Evolutionary conservation across 2,797 vertebrate species (phyloP).

Genomic region (Chiloscyllium punctatum): DNA sequence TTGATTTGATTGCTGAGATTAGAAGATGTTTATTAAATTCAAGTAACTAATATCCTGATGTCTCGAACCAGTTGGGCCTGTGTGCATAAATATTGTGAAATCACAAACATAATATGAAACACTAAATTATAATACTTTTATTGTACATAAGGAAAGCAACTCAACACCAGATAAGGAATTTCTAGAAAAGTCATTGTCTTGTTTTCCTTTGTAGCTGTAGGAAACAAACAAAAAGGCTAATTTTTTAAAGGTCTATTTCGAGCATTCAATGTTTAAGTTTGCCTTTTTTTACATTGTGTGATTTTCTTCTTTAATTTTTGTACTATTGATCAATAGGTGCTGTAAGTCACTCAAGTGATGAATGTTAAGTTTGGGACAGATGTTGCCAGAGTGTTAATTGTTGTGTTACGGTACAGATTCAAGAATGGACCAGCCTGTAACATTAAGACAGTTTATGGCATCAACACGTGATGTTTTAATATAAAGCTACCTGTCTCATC

Average conservation of each 20-base stretch:
- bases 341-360: not conserved
- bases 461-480: too few relatives aligned
- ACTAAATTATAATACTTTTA: not conserved
- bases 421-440: too few relatives aligned
- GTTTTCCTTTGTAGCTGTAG: not conserved
- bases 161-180: not conserved
- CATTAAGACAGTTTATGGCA: too few relatives aligned
- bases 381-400: not conserved
- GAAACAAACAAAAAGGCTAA: not conserved
- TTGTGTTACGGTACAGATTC: not conserved
- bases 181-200: not conserved
- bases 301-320: not conserved
- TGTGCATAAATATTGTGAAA: not conserved
- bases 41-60: not conserved
- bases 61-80: not conserved
- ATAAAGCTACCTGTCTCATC: too few relatives aligned
- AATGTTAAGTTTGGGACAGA: not conserved
- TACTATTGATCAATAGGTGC: not conserved
- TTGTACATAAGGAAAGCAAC: not conserved
- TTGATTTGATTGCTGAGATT: not conserved
- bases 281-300: not conserved
- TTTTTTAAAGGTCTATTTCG: not conserved
- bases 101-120: not conserved
- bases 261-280: not conserved
- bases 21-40: not conserved